phyloP scores from a whole-genome alignment of 1,140 invertebrate genomes.

The Epicauta chinensis region DNA sequence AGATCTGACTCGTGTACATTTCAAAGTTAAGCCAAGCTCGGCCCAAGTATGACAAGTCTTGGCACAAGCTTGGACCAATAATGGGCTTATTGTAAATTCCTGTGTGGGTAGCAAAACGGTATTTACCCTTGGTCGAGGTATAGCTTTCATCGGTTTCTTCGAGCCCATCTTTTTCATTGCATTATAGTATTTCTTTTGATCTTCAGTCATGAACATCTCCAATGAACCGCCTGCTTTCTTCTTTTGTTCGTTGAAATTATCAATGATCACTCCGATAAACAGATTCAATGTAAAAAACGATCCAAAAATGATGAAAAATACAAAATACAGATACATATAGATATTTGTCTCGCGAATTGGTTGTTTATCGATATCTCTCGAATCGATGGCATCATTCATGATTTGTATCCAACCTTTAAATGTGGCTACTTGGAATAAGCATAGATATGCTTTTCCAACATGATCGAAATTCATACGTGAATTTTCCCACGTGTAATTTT shows the following conservation, averaged over 20 bases:
- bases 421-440: slow-evolving; percentile 97
- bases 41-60: too few species aligned
- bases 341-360: slow-evolving; percentile 91
- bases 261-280: slow-evolving; percentile 97
- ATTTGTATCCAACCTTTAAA: slow-evolving; percentile 94
- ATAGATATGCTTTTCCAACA: slow-evolving; percentile 94
- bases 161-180: slow-evolving; percentile 99
- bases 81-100: too few species aligned
- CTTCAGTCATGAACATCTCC: slow-evolving; percentile 99
- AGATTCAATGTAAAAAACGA: slow-evolving; percentile 97
- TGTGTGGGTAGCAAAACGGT: too few species aligned
- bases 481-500: slow-evolving; percentile 94
- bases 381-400: slow-evolving; percentile 97
- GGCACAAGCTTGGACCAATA: too few species aligned
- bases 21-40: too few species aligned
- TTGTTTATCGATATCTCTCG: slow-evolving; percentile 83
- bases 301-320: slow-evolving; percentile 96
- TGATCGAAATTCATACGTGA: slow-evolving; percentile 98
- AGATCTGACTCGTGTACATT: too few species aligned
- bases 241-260: slow-evolving; percentile 99
- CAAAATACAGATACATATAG: slow-evolving; percentile 97
- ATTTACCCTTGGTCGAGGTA: slow-evolving; percentile 87
- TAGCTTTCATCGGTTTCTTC: slow-evolving; percentile 96
- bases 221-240: slow-evolving; percentile 96
- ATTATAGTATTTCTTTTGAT: slow-evolving; percentile 99